A percentile compares a stretch with the other conserved stretches of the same genome.
Evolutionary conservation across 2,797 vertebrate species (phyloP).

Genomic region (Peromyscus melanophrys): DNA sequence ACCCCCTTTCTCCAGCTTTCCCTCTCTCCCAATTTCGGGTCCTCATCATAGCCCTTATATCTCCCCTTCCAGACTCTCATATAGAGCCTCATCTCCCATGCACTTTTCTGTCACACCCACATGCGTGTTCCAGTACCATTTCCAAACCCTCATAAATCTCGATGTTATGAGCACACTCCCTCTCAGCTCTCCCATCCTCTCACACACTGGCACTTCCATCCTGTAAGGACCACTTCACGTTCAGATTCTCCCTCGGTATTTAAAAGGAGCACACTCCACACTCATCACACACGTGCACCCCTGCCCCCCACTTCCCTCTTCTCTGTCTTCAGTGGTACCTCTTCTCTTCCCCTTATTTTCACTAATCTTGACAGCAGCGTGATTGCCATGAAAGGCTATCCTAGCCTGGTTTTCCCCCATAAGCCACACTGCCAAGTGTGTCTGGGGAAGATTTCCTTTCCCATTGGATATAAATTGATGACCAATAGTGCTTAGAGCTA

Average conservation of each 20-base stretch:
- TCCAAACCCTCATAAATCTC: conserved; percentile 28
- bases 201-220: background rate
- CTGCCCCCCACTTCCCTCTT: background rate
- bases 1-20: background rate
- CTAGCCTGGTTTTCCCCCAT: conserved; percentile 25
- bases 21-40: background rate
- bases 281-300: conserved; percentile 28
- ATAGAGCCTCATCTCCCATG: background rate
- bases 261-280: conserved; percentile 50
- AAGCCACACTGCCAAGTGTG: conserved; percentile 60
- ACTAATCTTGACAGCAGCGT: conserved; percentile 35
- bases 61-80: background rate
- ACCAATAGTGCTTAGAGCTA: conserved; percentile 45
- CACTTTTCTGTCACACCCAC: conserved; percentile 49
- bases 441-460: conserved; percentile 53
- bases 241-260: conserved; percentile 32
- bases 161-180: conserved; percentile 18
- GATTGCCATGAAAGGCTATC: conserved; percentile 52
- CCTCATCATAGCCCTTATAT: background rate
- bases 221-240: conserved; percentile 55
- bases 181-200: conserved; percentile 34
- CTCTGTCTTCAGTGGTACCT: background rate
- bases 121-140: background rate
- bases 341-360: background rate
- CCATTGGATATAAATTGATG: conserved; percentile 56